phyloP scores from a whole-genome alignment of 2,113 vertebrate species.

The Turdus rufiventris region DNA sequence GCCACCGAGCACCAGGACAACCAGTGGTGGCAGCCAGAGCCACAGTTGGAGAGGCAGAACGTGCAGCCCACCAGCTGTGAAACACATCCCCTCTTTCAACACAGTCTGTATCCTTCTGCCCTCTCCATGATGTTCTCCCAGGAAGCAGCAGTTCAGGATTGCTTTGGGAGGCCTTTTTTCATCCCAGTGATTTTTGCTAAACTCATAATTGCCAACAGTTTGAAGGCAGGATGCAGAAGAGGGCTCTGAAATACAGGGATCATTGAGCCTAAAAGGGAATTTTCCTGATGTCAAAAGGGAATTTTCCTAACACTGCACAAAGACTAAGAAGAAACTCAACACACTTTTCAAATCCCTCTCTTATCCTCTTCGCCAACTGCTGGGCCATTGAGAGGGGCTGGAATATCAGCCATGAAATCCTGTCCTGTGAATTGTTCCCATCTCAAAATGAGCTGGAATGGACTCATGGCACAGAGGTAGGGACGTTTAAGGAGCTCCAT shows the following conservation, averaged over 20 bases:
- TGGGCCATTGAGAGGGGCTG: neutral
- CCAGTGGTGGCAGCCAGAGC: neutral
- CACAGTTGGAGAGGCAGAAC: neutral
- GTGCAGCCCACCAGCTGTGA: neutral
- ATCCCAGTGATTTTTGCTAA: neutral
- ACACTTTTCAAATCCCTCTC: neutral
- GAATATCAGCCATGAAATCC: neutral
- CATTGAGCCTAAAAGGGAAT: neutral
- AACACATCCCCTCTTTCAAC: neutral
- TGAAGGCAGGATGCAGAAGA: neutral
- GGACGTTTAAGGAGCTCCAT: neutral
- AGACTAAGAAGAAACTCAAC: neutral
- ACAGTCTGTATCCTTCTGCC: neutral
- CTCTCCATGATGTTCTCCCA: neutral
- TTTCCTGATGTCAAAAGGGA: neutral
- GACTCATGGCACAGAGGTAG: neutral
- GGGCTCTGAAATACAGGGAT: neutral
- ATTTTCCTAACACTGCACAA: neutral
- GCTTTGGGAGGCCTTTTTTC: neutral
- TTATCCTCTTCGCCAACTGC: neutral
- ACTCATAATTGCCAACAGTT: neutral
- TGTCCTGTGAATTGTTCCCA: neutral
- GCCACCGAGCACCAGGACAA: neutral
- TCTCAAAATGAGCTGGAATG: neutral
- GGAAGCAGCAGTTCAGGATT: neutral